phyloP scores from a whole-genome alignment of 2,888 invertebrate species.

The Microctonus hyperodae region DNA sequence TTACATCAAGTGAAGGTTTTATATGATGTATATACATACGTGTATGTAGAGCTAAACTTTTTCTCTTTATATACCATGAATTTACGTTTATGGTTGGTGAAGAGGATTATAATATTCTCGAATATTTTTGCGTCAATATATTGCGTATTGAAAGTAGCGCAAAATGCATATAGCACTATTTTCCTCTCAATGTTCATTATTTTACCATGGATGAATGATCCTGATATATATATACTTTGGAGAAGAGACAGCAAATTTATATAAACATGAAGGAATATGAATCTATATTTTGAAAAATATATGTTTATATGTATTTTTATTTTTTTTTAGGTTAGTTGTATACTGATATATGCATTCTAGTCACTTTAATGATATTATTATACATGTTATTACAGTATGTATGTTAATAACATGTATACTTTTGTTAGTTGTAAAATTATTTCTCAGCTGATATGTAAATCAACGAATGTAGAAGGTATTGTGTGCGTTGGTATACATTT shows the following conservation, averaged over 20 bases:
- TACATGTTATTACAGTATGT: too few species aligned
- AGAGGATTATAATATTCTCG: neutral
- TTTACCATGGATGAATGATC: neutral
- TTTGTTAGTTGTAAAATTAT: too few species aligned
- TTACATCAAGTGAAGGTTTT: neutral
- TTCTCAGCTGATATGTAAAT: too few species aligned
- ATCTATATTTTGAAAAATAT: too few species aligned
- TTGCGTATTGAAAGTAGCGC: neutral
- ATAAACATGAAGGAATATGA: neutral
- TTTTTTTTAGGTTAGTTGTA: too few species aligned
- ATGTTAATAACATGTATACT: too few species aligned
- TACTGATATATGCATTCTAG: too few species aligned
- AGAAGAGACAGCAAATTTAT: constrained; percentile 4
- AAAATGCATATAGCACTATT: neutral
- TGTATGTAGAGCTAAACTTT: too few species aligned
- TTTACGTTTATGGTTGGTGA: neutral
- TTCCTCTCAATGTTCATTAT: neutral
- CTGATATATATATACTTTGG: neutral
- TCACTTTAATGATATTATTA: too few species aligned
- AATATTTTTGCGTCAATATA: neutral
- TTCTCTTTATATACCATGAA: too few species aligned
- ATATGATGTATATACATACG: neutral
- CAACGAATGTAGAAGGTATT: too few species aligned
- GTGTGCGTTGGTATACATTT: too few species aligned
- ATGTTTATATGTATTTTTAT: neutral